Base-by-base conservation (phyloP, 2,888 invertebrate genomes). In the Micropterix aruncella region DNA sequence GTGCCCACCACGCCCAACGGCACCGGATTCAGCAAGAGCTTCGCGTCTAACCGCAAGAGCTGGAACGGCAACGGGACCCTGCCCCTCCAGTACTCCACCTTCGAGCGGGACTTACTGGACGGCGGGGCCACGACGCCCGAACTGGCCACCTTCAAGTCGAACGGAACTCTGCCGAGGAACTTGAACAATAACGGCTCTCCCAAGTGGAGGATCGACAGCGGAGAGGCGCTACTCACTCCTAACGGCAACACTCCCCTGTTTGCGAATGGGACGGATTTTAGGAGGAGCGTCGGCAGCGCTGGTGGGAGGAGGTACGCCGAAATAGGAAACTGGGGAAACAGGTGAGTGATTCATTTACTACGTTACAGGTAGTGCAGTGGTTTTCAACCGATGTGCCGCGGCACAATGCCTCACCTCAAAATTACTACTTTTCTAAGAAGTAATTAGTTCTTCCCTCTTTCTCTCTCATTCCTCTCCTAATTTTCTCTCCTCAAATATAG, bases 301-400 rank as follows among this genome's bases (percentile, higher is more conserved):
- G 69, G 69, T 61, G 73, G 73, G 55, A 65, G 74, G 50, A 68
- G 74, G 50, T 74, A 74, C 60, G 74, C 74, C 43, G 74, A 74
- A 62, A 73, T 74, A 58, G 73, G 74, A 60, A 70, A 71, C 64
- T 74, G 73, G 73, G 70, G 62, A 60, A 70, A 70, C 63, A 70
- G 70, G 70, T 70, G 54, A 65, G 68, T 27, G 7, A 7, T 27
- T 27, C n/a, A n/a, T n/a, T n/a, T n/a, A n/a, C n/a, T n/a, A n/a
- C n/a, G n/a, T n/a, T n/a, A n/a, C n/a, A n/a, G n/a, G n/a, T n/a
- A n/a, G n/a, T n/a, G n/a, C n/a, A n/a, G n/a, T n/a, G n/a, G n/a
- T n/a, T n/a, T n/a, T n/a, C n/a, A n/a, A n/a, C n/a, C n/a, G n/a
- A n/a, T n/a, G n/a, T n/a, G n/a, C n/a, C n/a, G n/a, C n/a, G n/a